A percentile compares a stretch with the other conserved stretches of the same genome.
These are phyloP conservation scores for Cheilosia vulpina DNA, from an alignment of 2,888 invertebrate species.

Conservation along the genomic window DNA sequence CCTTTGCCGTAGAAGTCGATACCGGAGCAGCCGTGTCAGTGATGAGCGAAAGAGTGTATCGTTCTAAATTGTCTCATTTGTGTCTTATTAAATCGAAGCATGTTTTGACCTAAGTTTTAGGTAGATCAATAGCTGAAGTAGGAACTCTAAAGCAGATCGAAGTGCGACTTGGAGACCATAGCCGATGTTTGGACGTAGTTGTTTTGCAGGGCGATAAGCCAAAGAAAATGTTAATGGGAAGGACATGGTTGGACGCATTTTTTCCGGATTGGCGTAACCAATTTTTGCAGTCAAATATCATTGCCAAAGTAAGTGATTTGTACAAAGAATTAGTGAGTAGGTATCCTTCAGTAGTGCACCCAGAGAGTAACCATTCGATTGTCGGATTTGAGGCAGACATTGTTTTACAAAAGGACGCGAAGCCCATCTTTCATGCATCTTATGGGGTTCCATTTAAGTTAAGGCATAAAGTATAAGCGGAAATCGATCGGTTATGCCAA, in stretches of 20 bases:
- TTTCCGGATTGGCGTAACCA: not conserved
- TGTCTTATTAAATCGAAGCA: conserved; percentile 5
- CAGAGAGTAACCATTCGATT: conserved; percentile 21
- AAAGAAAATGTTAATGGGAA: conserved; percentile 24
- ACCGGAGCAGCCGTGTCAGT: conserved; percentile 31
- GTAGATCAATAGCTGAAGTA: conserved; percentile 12
- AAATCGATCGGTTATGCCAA: conserved; percentile 30
- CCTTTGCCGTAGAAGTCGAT: conserved; percentile 8
- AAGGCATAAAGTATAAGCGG: conserved; percentile 50
- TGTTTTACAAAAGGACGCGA: conserved; percentile 3
- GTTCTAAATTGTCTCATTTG: conserved; percentile 24
- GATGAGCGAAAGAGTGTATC: conserved; percentile 35
- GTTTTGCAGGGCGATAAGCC: not conserved
- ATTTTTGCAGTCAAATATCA: conserved; percentile 6
- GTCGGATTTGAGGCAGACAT: conserved; percentile 30
- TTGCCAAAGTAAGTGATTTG: conserved; percentile 7
- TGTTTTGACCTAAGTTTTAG: conserved; percentile 37
- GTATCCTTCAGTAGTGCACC: conserved; percentile 19
- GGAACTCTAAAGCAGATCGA: conserved; percentile 25
- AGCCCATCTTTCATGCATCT: conserved; percentile 49
- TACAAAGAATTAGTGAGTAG: conserved; percentile 15
- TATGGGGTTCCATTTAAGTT: conserved; percentile 72
- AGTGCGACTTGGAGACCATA: conserved; percentile 18
- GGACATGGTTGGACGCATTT: conserved; percentile 30
- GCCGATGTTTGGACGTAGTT: conserved; percentile 11